Evolutionary conservation across 2,113 vertebrate genomes (phyloP), one percentile per base, ranked within the genome.

Genomic region (Tupaia chinensis): DNA sequence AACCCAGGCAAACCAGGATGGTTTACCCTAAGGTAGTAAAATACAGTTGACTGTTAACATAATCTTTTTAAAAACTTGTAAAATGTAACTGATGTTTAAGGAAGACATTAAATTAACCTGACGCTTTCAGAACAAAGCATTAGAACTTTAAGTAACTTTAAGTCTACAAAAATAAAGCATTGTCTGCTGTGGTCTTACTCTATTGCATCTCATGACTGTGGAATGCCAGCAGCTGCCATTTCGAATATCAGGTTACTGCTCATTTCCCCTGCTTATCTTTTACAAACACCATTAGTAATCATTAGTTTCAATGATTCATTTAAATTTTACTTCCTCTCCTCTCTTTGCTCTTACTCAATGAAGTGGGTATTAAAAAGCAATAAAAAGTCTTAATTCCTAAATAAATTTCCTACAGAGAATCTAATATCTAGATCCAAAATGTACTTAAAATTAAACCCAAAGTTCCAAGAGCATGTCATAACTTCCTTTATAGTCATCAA

Each of bases 251-350:
- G 23, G 82, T 95, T 86, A 88, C 34, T 85, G 20, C n/a, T 97
- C 63, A 88, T 78, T 95, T 95, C 69, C 87, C 88, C 81, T 77
- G n/a, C 68, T 78, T 93, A 95, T 85, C 63, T 89, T 92, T 92
- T 60, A 92, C 12, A 95, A 93, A 90, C 53, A 86, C 27, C 74
- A 95, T 91, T 91, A 95, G 82, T 95, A 94, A 94, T 89, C 86
- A 91, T 83, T 82, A 82, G 72, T 93, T 94, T 94, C 87, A 96
- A 87, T 70, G 65, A 93, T 53, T 76, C 61, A 63, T 65, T 85
- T 94, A 92, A 93, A 94, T 81, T 96, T 73, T 27, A 96, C 73
- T 93, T 89, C 63, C 87, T 94, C 63, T 87, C 34, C 66, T 86
- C 88, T n/a, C 53, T 56, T 88, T 95, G 61, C 82, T 81, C 70